Conservation (phyloP, 92 coral and sea anemone species). For the Pocillopora meandrina region DNA sequence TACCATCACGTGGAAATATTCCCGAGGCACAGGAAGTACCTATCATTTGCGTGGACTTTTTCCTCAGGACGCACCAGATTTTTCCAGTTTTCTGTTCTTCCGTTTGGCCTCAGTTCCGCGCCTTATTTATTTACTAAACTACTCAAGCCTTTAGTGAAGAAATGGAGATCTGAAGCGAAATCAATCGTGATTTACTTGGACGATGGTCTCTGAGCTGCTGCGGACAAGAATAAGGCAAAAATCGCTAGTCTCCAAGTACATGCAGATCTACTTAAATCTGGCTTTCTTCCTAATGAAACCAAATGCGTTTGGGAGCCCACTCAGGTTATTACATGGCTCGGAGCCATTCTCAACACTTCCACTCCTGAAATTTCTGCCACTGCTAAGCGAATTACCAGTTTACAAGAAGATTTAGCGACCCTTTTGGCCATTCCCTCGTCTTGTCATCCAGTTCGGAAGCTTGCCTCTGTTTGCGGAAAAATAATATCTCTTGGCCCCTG, state of each 20-base stretch:
- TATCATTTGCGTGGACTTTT: too few species aligned
- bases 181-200: constrained; percentile 41
- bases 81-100: too few species aligned
- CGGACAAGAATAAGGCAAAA: constrained; percentile 13
- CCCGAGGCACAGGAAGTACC: too few species aligned
- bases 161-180: constrained; percentile 49
- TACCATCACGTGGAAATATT: too few species aligned
- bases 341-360: constrained; percentile 35
- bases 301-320: constrained; percentile 64
- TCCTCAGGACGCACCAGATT: too few species aligned
- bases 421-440: background rate
- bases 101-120: too few species aligned
- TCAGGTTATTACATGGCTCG: constrained; percentile 40
- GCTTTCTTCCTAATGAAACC: constrained; percentile 59
- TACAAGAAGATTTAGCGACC: constrained; percentile 21
- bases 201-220: constrained; percentile 46
- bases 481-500: constrained; percentile 41
- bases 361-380: constrained; percentile 43
- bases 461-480: constrained; percentile 46
- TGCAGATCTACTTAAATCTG: constrained; percentile 57
- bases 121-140: too few species aligned
- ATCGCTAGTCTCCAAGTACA: constrained; percentile 45
- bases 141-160: constrained; percentile 33
- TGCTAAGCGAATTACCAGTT: constrained; percentile 27
- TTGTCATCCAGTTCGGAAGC: constrained; percentile 27